A percentile compares a stretch with the other conserved stretches of the same genome.
These are phyloP conservation scores for Pherbina coryleti DNA, from an alignment of 2,888 invertebrate species.

Conservation along the genomic window DNA sequence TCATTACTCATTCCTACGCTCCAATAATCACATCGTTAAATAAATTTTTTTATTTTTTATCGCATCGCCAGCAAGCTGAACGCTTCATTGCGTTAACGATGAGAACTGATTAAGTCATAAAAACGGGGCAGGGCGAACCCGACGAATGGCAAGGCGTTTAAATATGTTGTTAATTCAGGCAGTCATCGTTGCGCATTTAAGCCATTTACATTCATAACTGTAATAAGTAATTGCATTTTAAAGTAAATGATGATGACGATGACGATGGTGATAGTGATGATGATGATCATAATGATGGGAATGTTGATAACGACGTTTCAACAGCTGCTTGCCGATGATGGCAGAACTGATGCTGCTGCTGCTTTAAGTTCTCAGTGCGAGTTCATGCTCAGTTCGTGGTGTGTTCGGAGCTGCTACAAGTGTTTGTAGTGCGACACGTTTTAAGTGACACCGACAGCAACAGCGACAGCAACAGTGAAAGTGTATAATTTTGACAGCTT, in stretches of 20 bases:
- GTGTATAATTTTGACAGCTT: conserved; percentile 6
- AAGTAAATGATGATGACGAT: conserved; percentile 18
- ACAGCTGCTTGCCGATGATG: not conserved
- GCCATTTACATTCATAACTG: conserved; percentile 30
- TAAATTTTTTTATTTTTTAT: conserved; percentile 14
- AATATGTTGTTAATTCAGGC: conserved; percentile 6
- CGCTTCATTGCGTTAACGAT: conserved; percentile 20
- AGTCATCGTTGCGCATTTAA: conserved; percentile 18
- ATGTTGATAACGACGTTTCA: not conserved
- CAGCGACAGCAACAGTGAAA: not conserved
- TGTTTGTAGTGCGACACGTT: not conserved
- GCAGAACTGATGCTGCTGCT: not conserved
- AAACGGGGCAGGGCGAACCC: not conserved
- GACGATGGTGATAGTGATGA: not conserved
- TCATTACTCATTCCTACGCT: too few species aligned
- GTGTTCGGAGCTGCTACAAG: not conserved
- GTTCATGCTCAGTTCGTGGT: not conserved
- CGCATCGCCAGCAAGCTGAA: not conserved
- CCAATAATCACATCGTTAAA: conserved; percentile 14
- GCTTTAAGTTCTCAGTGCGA: not conserved
- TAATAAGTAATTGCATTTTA: conserved; percentile 30
- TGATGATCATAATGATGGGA: not conserved
- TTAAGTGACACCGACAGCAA: not conserved
- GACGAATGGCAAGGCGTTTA: not conserved
- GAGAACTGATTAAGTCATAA: conserved; percentile 14